These are phyloP conservation scores for Heliornis fulica DNA, from an alignment of 2,113 vertebrate species.

Conservation along the genomic window DNA sequence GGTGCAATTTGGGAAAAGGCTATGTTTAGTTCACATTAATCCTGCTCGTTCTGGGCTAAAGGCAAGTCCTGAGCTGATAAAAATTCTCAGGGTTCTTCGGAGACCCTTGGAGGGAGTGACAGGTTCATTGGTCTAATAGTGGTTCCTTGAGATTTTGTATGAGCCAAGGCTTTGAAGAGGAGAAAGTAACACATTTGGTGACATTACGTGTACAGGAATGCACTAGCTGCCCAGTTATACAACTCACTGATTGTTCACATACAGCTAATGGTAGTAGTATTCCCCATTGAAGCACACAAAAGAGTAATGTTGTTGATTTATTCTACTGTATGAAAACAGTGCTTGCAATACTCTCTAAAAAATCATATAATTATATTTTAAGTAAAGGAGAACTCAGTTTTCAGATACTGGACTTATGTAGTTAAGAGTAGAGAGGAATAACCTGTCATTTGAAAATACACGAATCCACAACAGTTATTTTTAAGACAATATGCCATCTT, in stretches of 20 bases:
- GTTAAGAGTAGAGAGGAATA: neutral
- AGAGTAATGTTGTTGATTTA: neutral
- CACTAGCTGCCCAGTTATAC: neutral
- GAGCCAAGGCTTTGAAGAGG: neutral
- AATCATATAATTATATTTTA: neutral
- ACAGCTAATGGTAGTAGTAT: neutral
- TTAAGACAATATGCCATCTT: neutral
- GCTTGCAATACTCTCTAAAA: neutral
- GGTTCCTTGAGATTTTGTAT: neutral
- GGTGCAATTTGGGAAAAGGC: neutral
- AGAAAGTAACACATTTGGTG: neutral
- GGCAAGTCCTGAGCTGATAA: neutral
- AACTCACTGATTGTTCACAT: neutral
- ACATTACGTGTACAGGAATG: neutral
- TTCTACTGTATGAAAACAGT: neutral
- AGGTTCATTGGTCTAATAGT: neutral
- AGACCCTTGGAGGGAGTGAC: neutral
- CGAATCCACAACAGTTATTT: neutral
- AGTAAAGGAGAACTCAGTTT: neutral
- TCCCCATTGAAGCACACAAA: neutral
- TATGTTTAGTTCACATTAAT: neutral
- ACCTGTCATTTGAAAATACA: neutral
- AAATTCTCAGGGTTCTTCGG: neutral
- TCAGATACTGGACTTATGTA: neutral
- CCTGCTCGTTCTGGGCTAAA: neutral